Percentiles rank a stretch among this genome's conserved stretches.
phyloP scores from a whole-genome alignment of 1,140 invertebrate genomes.

The Ruditapes philippinarum region DNA sequence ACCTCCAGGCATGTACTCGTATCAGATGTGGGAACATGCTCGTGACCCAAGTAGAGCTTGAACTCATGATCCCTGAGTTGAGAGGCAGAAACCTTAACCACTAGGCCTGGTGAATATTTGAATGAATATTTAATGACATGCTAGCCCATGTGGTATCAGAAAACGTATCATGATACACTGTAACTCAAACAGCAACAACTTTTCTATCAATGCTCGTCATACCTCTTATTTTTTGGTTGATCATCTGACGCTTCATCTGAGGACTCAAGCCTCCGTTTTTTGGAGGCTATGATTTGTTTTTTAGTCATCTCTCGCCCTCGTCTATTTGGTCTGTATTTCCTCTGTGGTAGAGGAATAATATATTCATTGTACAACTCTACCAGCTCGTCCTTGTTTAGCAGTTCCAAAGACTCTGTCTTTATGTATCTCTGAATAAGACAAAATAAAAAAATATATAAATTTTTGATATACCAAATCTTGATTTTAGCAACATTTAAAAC shows the following conservation, averaged over 20 bases:
- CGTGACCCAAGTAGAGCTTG: too few relatives aligned
- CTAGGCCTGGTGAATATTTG: too few relatives aligned
- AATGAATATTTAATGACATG: too few relatives aligned
- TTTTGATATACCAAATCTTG: too few relatives aligned
- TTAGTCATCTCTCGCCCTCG: constrained; percentile 81
- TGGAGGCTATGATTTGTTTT: constrained; percentile 78
- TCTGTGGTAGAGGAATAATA: constrained; percentile 82
- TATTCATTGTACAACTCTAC: constrained; percentile 81
- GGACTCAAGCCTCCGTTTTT: constrained; percentile 74
- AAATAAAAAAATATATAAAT: neutral
- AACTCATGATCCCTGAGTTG: too few relatives aligned
- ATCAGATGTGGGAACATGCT: too few relatives aligned
- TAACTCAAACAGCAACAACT: too few relatives aligned
- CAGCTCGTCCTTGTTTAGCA: constrained; percentile 75
- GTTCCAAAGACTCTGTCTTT: constrained; percentile 65
- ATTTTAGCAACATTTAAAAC: neutral
- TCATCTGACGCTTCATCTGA: constrained; percentile 52
- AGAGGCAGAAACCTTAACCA: too few relatives aligned
- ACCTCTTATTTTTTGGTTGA: constrained; percentile 70
- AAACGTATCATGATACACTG: too few relatives aligned
- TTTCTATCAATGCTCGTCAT: too few relatives aligned
- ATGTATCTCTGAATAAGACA: constrained; percentile 71
- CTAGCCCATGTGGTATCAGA: too few relatives aligned
- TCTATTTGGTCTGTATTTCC: constrained; percentile 79
- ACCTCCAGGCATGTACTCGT: too few relatives aligned